phyloP scores from a whole-genome alignment of 2,797 vertebrate genomes.

The Sebastes cheni region DNA sequence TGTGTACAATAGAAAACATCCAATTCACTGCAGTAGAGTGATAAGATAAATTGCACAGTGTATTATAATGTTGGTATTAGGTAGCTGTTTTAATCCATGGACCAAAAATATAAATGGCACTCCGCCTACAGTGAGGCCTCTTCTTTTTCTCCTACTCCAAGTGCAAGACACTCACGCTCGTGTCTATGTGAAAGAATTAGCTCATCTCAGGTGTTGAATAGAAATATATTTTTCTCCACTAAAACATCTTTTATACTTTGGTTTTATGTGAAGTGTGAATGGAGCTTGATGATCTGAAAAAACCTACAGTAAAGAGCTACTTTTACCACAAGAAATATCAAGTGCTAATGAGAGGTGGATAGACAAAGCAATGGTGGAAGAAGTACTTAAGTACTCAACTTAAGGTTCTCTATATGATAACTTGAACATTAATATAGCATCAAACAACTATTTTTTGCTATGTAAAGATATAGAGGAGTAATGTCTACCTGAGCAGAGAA shows the following conservation, averaged over 20 bases:
- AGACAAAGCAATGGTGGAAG: neutral
- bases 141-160: neutral
- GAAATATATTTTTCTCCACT: neutral
- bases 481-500: too few species aligned
- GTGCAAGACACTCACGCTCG: neutral
- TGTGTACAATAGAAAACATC: neutral
- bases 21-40: neutral
- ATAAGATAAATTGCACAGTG: neutral
- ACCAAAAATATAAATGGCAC: slow-evolving; percentile 25
- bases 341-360: neutral
- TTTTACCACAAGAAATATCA: neutral
- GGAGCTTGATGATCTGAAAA: neutral
- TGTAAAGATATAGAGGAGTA: too few species aligned
- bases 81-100: slow-evolving; percentile 10
- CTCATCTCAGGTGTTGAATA: neutral
- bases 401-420: too few species aligned
- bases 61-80: neutral
- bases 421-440: too few species aligned
- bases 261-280: too few species aligned
- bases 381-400: neutral
- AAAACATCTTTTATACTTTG: neutral
- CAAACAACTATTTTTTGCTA: too few species aligned
- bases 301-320: neutral
- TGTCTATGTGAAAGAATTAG: neutral
- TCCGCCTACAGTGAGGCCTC: neutral